Base-by-base conservation (phyloP, 2,797 vertebrate species). In the Phalanger gymnotis region DNA sequence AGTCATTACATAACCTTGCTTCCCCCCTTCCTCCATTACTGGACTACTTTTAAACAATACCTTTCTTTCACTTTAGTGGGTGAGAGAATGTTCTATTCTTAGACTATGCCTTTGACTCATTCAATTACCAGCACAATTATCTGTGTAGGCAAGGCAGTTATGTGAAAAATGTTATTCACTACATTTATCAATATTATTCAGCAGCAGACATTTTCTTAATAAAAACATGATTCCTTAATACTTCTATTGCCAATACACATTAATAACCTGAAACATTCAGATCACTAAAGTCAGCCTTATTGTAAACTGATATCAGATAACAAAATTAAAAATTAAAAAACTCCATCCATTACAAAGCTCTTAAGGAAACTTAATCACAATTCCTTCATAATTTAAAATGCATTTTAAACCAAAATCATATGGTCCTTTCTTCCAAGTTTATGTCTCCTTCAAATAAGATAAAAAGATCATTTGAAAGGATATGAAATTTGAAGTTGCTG, bases 91-190 rank as follows among this genome's bases (percentile, higher is more conserved):
- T 7, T 4, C 0, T 97, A 96, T 97, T 98, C 98, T 98, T 98
- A 98, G 97, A 97, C 91, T 95, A 93, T 94, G 27, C 96, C 97
- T 96, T 97, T 96, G 97, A 96, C 94, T 96, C 98, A 97, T 98
- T 98, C 97, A 98, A 98, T 98, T 98, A 98, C 95, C 96, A 97
- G 96, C 97, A 97, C 51, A 98, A 98, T 98, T 95, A 98, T 98
- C 98, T 97, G 97, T 98, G 97, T 98, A 97, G 98, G 97, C 97
- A 98, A 98, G 97, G 98, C 96, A 96, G 98, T 97, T 97, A 98
- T 98, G 97, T 87, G 97, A 98, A 97, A 97, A 97, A 98, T 98
- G 97, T 96, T 87, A 87, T 87, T 87, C 73, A 87, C 40, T 98
- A 97, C 97, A 97, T 98, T 97, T 98, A 97, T 98, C 98, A 98